phyloP scores from a whole-genome alignment of 2,113 vertebrate species.

The Camelus dromedarius region DNA sequence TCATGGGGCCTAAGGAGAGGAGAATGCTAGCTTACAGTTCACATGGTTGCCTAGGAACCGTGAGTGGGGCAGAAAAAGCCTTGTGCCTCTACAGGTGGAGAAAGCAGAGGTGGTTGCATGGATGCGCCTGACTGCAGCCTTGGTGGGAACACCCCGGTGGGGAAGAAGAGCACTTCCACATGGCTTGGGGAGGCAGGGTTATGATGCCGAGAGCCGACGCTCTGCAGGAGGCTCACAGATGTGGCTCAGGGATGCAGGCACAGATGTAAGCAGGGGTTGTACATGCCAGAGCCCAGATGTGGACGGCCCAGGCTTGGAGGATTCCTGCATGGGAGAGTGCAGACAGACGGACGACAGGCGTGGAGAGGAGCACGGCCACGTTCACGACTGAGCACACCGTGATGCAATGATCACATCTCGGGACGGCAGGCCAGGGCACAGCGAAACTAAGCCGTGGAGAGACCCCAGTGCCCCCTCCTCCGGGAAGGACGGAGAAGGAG shows the following conservation, averaged over 20 bases:
- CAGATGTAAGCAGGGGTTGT: background rate
- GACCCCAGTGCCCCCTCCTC: accelerated
- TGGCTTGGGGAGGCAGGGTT: background rate
- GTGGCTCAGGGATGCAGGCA: background rate
- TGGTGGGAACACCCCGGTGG: accelerated
- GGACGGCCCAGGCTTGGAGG: accelerated
- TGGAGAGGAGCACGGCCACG: background rate
- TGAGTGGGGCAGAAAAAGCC: background rate
- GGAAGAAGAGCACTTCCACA: background rate
- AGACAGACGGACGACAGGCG: accelerated
- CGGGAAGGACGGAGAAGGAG: background rate
- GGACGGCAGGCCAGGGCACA: background rate
- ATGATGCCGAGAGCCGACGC: background rate
- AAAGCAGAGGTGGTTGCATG: too few relatives aligned
- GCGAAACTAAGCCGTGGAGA: background rate
- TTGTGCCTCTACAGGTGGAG: background rate
- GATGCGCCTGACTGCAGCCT: background rate
- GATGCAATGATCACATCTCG: accelerated
- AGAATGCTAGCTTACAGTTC: background rate
- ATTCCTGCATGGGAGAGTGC: background rate
- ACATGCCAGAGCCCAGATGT: background rate
- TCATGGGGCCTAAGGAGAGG: background rate
- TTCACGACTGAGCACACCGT: accelerated
- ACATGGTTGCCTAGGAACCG: background rate
- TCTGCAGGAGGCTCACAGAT: background rate